Conservation (phyloP, 1,140 invertebrate species). For the Drosophila pallidifrons region DNA sequence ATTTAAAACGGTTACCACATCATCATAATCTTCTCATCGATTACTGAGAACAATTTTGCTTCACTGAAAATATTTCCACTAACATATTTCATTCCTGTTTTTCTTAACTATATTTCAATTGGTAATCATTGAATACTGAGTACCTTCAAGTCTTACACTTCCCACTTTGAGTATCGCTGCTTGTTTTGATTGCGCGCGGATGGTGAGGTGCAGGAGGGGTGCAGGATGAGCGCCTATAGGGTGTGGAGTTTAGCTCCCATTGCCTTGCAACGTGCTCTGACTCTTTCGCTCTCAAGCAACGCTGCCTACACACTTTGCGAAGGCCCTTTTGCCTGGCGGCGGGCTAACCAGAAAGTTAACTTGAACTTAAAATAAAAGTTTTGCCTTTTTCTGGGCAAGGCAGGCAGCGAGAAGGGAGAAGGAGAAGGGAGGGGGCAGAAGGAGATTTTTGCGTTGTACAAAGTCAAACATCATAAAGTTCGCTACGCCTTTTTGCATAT, state of each 20-base stretch:
- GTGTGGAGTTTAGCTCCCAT: conserved; percentile 1
- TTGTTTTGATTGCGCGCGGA: not conserved
- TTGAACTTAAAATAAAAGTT: conserved; percentile 83
- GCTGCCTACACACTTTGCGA: conserved; percentile 16
- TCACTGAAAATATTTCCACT: too few relatives aligned
- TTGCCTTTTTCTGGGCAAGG: conserved; percentile 52
- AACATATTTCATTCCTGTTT: not conserved
- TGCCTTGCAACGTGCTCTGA: not conserved
- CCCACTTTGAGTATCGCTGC: not conserved
- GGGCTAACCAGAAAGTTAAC: conserved; percentile 79
- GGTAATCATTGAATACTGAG: not conserved
- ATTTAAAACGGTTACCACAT: too few relatives aligned
- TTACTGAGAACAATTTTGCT: too few relatives aligned
- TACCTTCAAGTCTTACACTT: not conserved
- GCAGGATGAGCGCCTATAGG: conserved; percentile 2
- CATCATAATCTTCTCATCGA: too few relatives aligned
- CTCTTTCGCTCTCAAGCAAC: not conserved
- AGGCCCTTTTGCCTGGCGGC: conserved; percentile 43
- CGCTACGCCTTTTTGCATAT: conserved; percentile 82
- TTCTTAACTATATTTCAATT: not conserved
- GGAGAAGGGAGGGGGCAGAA: not conserved
- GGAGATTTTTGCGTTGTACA: conserved; percentile 66
- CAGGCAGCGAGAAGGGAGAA: not conserved
- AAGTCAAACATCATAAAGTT: conserved; percentile 83
- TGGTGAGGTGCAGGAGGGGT: not conserved